Evolutionary conservation across 2,797 vertebrate species (phyloP), one percentile per base, ranked within the genome.

Genomic region (Triplophysa bombifrons): DNA sequence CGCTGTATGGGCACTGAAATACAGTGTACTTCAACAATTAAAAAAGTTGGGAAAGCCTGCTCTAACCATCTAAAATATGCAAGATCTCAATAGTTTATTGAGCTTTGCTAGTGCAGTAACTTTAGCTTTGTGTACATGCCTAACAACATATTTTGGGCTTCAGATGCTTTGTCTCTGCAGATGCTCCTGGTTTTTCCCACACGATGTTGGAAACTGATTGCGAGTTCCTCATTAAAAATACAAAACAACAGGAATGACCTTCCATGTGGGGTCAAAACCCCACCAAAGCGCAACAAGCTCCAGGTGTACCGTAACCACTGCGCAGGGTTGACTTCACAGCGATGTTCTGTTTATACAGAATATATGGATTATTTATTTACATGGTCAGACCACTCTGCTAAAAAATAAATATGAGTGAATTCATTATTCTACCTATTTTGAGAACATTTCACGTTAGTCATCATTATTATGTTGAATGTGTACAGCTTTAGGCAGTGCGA

Each of bases 241-340:
- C 67, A 84, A n/a, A n/a, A 56, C 27, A 84, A 53, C 82, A 84
- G 74, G 80, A 82, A 53, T 81, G n/a, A 74, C 22, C 5, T 82
- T 53, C 63, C 20, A 5, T 72, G 73, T 53, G 16, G 22, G 66
- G 66, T 55, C 14, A 76, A 55, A 67, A 58, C 46, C 55, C 60
- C 53, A 67, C 44, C 65, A 50, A 46, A 74, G 14, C 41, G 1
- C 38, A 41, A 20, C 30, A 30, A 30, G 48, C 22, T 53, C n/a
- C 22, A 56, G 41, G 61, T 78, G 30, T 34, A 34, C n/a, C 22
- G 10, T 27, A 50, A 10, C 34, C 3, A 34, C 61, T 34, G 13
- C 5, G 70, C 56, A 44, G n/a, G 48, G 30, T 30, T 30, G 30
- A 30, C 30, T 30, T 30, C 4, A 30, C 30, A 30, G 30, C 3